phyloP scores from a whole-genome alignment of 2,113 vertebrate genomes.

The Setophaga petechia region DNA sequence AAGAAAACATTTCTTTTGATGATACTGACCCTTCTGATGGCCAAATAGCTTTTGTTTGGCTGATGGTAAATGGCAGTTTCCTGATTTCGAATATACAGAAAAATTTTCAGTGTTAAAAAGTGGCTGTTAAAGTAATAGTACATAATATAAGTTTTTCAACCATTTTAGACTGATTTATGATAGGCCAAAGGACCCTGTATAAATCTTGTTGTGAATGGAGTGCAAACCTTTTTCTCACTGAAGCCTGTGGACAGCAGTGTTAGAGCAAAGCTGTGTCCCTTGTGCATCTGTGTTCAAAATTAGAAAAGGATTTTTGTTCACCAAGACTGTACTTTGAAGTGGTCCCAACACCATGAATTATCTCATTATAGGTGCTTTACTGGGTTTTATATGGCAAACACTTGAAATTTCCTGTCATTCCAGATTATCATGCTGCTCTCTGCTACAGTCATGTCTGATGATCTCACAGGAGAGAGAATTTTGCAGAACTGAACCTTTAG shows the following conservation, averaged over 20 bases:
- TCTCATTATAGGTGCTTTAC: neutral
- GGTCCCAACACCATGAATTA: neutral
- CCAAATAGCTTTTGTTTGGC: neutral
- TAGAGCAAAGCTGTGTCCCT: neutral
- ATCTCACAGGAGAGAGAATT: neutral
- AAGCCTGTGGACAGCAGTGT: neutral
- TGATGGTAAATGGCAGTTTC: neutral
- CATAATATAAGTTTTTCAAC: neutral
- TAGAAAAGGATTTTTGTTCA: neutral
- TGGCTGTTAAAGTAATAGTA: neutral
- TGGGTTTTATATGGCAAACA: neutral
- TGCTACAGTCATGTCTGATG: neutral
- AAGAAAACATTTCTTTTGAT: neutral
- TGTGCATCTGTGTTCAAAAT: neutral
- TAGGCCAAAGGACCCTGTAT: neutral
- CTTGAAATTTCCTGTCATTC: neutral
- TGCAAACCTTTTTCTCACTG: neutral
- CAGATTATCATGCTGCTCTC: neutral
- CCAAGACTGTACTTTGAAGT: neutral
- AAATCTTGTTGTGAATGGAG: neutral
- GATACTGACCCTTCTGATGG: neutral
- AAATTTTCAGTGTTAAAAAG: neutral
- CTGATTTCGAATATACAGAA: neutral
- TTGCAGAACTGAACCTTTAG: neutral
- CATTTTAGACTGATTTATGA: neutral